These are phyloP conservation scores for Menura novaehollandiae DNA, from an alignment of 2,113 vertebrate species.

Conservation along the genomic window DNA sequence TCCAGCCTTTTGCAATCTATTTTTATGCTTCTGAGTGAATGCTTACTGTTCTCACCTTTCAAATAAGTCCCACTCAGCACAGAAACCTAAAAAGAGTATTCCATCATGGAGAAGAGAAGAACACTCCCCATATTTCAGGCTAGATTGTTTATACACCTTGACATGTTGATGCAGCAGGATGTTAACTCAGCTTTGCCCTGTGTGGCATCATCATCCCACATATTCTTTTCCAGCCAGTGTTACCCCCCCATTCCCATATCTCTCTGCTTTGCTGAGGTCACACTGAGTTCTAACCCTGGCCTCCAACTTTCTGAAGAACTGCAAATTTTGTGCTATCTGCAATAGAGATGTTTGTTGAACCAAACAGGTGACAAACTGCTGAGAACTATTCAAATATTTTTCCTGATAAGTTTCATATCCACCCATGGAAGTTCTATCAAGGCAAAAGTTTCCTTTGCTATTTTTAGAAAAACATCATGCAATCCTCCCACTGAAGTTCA, in stretches of 20 bases:
- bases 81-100: not conserved
- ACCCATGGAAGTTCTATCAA: not conserved
- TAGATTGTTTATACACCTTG: not conserved
- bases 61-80: not conserved
- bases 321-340: not conserved
- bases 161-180: not conserved
- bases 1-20: not conserved
- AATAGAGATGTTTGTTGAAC: not conserved
- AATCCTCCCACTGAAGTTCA: not conserved
- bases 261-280: not conserved
- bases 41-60: not conserved
- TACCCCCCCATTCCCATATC: not conserved
- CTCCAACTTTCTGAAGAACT: not conserved
- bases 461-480: not conserved
- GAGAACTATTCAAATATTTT: not conserved
- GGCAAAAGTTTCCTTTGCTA: not conserved
- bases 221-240: not conserved
- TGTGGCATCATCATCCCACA: not conserved
- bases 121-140: not conserved
- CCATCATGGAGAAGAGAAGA: not conserved
- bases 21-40: not conserved
- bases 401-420: not conserved
- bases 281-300: not conserved
- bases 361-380: not conserved
- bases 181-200: not conserved